Evolutionary conservation across 2,113 vertebrate genomes (phyloP).

Genomic region (Lagopus muta): DNA sequence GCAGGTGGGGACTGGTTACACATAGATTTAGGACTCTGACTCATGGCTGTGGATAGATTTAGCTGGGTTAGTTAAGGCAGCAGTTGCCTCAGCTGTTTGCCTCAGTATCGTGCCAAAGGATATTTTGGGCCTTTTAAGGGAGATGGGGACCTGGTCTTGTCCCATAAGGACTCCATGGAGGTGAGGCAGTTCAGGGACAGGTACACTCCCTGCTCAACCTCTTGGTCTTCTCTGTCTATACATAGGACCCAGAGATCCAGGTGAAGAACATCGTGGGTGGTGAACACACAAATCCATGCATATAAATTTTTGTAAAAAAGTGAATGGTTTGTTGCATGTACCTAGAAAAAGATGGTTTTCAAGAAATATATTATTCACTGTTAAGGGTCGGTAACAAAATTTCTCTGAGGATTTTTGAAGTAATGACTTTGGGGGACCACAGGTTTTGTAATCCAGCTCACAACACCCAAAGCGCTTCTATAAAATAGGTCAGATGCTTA

Average conservation of each 20-base stretch:
- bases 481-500: background rate
- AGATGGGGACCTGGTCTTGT: background rate
- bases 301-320: background rate
- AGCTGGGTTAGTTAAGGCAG: constrained; percentile 9
- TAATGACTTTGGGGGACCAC: background rate
- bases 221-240: background rate
- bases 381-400: background rate
- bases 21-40: constrained; percentile 35
- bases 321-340: rapidly evolving
- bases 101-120: constrained; percentile 3
- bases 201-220: background rate
- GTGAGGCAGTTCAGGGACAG: background rate
- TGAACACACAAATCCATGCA: rapidly evolving
- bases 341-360: background rate
- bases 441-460: background rate
- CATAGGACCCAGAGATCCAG: rapidly evolving
- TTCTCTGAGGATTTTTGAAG: background rate
- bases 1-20: constrained; percentile 13
- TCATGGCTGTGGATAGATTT: constrained; percentile 37
- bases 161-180: background rate
- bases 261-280: rapidly evolving
- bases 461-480: rapidly evolving
- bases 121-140: background rate
- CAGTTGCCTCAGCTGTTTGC: constrained; percentile 24
- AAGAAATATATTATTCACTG: background rate